These are phyloP conservation scores for Alloscopus bannaensis DNA, from an alignment of 2,888 invertebrate species.

Conservation along the genomic window DNA sequence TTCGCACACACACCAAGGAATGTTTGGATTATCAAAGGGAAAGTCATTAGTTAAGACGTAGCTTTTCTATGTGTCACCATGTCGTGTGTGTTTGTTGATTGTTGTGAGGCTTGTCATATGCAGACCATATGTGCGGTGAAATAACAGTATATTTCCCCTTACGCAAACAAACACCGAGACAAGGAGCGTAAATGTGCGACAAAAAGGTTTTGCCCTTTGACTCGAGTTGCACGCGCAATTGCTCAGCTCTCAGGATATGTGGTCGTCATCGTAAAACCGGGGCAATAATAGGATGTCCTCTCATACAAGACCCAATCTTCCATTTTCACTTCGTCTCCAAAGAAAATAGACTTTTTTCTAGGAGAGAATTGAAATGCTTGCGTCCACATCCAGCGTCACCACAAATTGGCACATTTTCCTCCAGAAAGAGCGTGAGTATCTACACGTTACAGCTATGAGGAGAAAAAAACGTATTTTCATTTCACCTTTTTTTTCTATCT, in stretches of 20 bases:
- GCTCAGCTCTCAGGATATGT: too few species aligned
- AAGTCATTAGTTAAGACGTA: conserved; percentile 55
- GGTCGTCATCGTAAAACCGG: too few species aligned
- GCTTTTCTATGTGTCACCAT: too few species aligned
- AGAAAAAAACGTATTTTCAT: conserved; percentile 20
- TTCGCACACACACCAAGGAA: background rate
- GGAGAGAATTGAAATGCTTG: conserved; percentile 2
- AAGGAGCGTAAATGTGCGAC: too few species aligned
- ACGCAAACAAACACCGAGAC: too few species aligned
- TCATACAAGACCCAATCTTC: background rate
- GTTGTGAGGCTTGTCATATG: background rate
- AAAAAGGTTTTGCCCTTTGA: too few species aligned
- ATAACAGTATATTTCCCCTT: too few species aligned
- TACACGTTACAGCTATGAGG: conserved; percentile 5
- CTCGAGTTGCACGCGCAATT: too few species aligned
- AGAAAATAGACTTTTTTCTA: background rate
- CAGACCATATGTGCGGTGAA: too few species aligned
- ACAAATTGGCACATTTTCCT: conserved; percentile 29
- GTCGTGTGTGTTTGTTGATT: too few species aligned
- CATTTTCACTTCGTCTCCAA: conserved; percentile 11
- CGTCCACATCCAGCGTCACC: conserved; percentile 18
- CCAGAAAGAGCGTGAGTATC: background rate
- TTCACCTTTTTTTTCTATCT: background rate
- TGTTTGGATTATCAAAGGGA: conserved; percentile 8
- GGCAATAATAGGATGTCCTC: too few species aligned